These are phyloP conservation scores for Cyrtodaria siliqua DNA, from an alignment of 2,888 invertebrate genomes.

Conservation along the genomic window DNA sequence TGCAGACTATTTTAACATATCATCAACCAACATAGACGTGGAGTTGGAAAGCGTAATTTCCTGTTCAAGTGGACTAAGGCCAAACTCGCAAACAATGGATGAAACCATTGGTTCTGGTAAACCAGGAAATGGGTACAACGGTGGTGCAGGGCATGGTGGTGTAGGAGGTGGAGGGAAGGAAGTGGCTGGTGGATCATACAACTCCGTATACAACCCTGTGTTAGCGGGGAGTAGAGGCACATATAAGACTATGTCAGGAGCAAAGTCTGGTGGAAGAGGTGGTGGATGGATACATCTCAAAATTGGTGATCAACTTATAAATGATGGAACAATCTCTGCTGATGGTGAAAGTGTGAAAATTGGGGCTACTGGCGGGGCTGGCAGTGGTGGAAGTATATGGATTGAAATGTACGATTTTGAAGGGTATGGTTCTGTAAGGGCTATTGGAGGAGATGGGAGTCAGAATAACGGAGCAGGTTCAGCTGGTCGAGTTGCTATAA, in stretches of 20 bases:
- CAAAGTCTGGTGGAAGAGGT: conserved; percentile 66
- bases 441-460: conserved; percentile 66
- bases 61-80: conserved; percentile 63
- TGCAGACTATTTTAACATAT: conserved; percentile 73
- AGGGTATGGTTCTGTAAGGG: conserved; percentile 72
- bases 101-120: conserved; percentile 53
- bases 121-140: conserved; percentile 42
- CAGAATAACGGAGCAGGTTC: conserved; percentile 70
- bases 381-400: conserved; percentile 78
- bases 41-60: conserved; percentile 73
- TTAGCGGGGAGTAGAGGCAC: conserved; percentile 69
- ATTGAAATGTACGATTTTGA: conserved; percentile 66
- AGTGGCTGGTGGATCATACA: conserved; percentile 66
- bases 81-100: conserved; percentile 65
- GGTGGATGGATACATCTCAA: conserved; percentile 71
- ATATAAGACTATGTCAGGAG: conserved; percentile 22
- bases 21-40: conserved; percentile 65
- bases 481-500: conserved; percentile 72
- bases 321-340: conserved; percentile 74
- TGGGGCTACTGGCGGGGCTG: conserved; percentile 70
- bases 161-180: conserved; percentile 69
- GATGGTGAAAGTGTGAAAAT: conserved; percentile 61
- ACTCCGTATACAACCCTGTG: conserved; percentile 72
- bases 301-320: conserved; percentile 67
- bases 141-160: conserved; percentile 75